Percentiles rank a stretch among this genome's conserved stretches.
These are phyloP conservation scores for Holothuria scabra DNA, from an alignment of 53 echinoderm and acorn worm species.

Conservation along the genomic window DNA sequence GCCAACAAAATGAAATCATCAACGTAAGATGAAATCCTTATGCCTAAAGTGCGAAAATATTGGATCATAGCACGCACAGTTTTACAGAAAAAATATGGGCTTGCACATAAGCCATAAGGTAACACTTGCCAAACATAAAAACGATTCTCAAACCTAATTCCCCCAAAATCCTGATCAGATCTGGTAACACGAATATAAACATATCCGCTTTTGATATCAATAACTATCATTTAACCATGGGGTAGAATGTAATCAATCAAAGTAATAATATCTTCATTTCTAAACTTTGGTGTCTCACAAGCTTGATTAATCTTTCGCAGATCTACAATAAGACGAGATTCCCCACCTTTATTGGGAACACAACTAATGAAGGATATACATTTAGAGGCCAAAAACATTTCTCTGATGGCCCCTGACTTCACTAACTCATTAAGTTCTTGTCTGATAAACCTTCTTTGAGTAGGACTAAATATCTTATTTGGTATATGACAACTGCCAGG, in stretches of 20 bases:
- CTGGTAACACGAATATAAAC: neutral
- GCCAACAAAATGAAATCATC: neutral
- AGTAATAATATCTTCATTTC: constrained; percentile 7
- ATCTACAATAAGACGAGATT: neutral
- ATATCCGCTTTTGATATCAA: neutral
- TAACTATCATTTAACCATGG: no score
- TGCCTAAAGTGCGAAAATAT: neutral
- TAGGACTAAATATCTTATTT: neutral
- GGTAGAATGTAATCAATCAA: no score
- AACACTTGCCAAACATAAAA: no score
- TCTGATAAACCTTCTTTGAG: neutral
- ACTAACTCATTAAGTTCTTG: no score
- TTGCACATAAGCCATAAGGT: no score
- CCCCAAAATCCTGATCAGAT: neutral
- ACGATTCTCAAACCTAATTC: neutral
- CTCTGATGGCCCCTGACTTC: no score
- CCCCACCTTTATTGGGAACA: neutral
- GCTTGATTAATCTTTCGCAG: constrained; percentile 6
- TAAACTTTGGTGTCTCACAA: no score
- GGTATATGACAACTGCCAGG: no score
- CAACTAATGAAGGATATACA: no score
- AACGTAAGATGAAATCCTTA: no score
- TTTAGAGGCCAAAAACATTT: no score
- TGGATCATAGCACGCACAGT: neutral
- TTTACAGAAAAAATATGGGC: constrained; percentile 2